A percentile compares a stretch with the other conserved stretches of the same genome.
phyloP scores from a whole-genome alignment of 1,140 invertebrate species.

The Heliconius himera region DNA sequence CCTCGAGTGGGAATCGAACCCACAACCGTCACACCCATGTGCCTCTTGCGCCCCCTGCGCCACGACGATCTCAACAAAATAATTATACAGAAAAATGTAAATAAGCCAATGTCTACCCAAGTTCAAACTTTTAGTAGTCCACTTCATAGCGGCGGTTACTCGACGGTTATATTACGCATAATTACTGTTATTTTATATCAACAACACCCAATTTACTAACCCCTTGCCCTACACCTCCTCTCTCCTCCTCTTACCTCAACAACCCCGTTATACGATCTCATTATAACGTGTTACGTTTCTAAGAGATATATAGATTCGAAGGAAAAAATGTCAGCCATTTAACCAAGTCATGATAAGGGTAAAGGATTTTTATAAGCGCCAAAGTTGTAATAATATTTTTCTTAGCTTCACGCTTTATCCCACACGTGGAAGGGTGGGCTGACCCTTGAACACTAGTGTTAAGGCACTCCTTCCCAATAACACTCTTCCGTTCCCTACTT shows the following conservation, averaged over 20 bases:
- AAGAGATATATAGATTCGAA: not conserved
- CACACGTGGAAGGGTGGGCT: too few species aligned
- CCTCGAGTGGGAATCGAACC: too few species aligned
- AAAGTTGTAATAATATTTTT: not conserved
- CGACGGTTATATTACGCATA: conserved; percentile 23
- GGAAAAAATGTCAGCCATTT: not conserved
- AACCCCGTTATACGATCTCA: conserved; percentile 2
- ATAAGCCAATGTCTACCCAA: not conserved
- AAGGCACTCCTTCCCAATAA: too few species aligned
- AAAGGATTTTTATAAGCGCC: not conserved
- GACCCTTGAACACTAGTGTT: too few species aligned
- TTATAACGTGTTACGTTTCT: not conserved
- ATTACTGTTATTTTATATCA: conserved; percentile 31
- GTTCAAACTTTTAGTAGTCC: not conserved
- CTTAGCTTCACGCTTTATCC: too few species aligned
- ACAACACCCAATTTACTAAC: conserved; percentile 2
- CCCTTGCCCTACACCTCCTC: not conserved
- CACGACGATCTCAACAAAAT: too few species aligned
- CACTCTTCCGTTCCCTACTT: too few species aligned
- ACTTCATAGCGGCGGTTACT: conserved; percentile 6
- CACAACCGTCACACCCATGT: too few species aligned
- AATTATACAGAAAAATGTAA: too few species aligned
- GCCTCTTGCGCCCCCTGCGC: too few species aligned
- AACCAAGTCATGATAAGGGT: conserved; percentile 8
- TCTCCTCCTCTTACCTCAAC: not conserved